Evolutionary conservation across 2,888 invertebrate species (phyloP), one percentile per base, ranked within the genome.

Genomic region (Yponomeuta sedellus): DNA sequence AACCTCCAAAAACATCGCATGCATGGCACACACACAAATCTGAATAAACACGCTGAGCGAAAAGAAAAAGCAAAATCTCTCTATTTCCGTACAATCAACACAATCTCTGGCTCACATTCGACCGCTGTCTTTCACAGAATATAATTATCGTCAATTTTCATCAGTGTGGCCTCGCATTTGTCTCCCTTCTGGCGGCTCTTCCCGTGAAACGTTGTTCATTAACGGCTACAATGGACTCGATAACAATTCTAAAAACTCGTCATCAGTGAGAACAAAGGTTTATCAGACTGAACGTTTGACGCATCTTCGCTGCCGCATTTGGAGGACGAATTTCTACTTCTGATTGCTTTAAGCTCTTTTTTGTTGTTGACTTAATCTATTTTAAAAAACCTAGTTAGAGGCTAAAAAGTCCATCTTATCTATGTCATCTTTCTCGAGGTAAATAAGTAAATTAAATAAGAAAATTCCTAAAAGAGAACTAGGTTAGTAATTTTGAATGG

Each of bases 181-280:
- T 79, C 80, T 77, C 73, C 76, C 73, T 76, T 77, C 74, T 75
- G 75, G 71, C 74, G 72, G 74, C 74, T 79, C 77, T 74, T 52
- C 44, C 78, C 75, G 75, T 75, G 76, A 80, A 83, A 77, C 75
- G 78, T 69, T 74, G 76, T 83, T 85, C 83, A 83, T 85, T 83
- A 86, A 73, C 73, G 72, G 71, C 74, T 73, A 84, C 83, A 86
- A 85, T 83, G 76, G 81, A 77, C 78, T 78, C 77, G 78, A 83
- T 81, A 81, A 80, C 81, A 84, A 80, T 85, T 82, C 81, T 81
- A 80, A 83, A 84, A 83, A 83, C 79, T 80, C 80, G 77, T 76
- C 76, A 76, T 61, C 75, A 63, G 68, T 10, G 66, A 69, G 73
- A 74, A 74, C 74, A 82, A 81, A 77, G 78, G 75, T 73, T 76